A percentile compares a stretch with the other conserved stretches of the same genome.
phyloP scores from a whole-genome alignment of 2,113 vertebrate species.

The Podarcis cretensis region DNA sequence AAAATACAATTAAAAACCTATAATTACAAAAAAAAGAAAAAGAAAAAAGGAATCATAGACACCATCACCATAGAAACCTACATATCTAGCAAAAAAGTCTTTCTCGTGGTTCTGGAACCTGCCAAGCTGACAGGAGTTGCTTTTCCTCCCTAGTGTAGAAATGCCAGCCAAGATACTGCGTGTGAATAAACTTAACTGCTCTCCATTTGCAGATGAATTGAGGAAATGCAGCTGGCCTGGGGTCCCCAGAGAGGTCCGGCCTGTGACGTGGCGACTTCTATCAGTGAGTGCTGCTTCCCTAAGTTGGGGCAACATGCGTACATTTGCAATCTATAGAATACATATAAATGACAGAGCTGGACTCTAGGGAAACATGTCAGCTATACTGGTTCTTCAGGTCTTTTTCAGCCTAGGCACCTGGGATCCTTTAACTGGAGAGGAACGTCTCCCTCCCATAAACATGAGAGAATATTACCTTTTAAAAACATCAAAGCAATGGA shows the following conservation, averaged over 20 bases:
- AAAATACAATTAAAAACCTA: neutral
- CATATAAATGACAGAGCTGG: neutral
- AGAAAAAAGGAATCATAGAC: neutral
- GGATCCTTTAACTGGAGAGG: neutral
- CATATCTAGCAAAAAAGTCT: neutral
- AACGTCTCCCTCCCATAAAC: neutral
- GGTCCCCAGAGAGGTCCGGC: slow-evolving; percentile 93
- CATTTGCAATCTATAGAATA: neutral
- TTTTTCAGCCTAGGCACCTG: neutral
- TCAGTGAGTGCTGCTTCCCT: slow-evolving; percentile 79
- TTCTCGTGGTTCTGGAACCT: neutral
- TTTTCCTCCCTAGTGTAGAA: neutral
- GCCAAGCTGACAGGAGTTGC: neutral
- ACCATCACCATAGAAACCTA: neutral
- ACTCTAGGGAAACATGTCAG: neutral
- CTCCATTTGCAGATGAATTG: slow-evolving; percentile 89
- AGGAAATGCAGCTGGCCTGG: slow-evolving; percentile 98
- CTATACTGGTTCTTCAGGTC: neutral
- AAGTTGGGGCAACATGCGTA: neutral
- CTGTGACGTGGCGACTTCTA: slow-evolving; percentile 96
- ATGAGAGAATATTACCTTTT: neutral
- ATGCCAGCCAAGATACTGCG: neutral
- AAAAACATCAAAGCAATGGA: neutral
- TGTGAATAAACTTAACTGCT: slow-evolving; percentile 50
- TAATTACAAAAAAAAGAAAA: neutral